Evolutionary conservation across 1,140 invertebrate genomes (phyloP).

Genomic region (Babylonia areolata): DNA sequence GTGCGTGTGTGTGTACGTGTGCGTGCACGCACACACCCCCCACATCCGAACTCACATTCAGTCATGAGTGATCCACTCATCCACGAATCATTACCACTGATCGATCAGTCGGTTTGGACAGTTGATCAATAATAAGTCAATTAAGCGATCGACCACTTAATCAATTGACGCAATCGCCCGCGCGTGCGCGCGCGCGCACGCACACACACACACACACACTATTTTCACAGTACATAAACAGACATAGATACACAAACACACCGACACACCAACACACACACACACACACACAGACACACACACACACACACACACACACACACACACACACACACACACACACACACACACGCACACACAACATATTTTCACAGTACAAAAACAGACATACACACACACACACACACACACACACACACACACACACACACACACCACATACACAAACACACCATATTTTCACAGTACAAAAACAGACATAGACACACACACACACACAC

Average conservation of each 20-base stretch:
- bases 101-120: neutral
- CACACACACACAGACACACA: slow-evolving; percentile 6
- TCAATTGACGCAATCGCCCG: neutral
- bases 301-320: slow-evolving; percentile 26
- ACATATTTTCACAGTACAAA: neutral
- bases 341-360: slow-evolving; percentile 10
- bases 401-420: slow-evolving; percentile 18
- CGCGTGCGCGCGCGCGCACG: neutral
- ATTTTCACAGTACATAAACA: too few relatives aligned
- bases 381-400: neutral
- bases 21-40: neutral
- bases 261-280: neutral
- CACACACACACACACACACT: too few relatives aligned
- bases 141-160: neutral
- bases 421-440: slow-evolving; percentile 20
- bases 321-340: slow-evolving; percentile 28
- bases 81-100: neutral
- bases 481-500: slow-evolving; percentile 26
- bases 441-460: neutral
- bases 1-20: neutral
- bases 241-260: neutral
- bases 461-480: slow-evolving; percentile 5
- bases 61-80: neutral
- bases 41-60: too few relatives aligned
- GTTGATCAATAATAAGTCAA: neutral